These are phyloP conservation scores for Alauda arvensis DNA, from an alignment of 2,797 vertebrate species.

Conservation along the genomic window DNA sequence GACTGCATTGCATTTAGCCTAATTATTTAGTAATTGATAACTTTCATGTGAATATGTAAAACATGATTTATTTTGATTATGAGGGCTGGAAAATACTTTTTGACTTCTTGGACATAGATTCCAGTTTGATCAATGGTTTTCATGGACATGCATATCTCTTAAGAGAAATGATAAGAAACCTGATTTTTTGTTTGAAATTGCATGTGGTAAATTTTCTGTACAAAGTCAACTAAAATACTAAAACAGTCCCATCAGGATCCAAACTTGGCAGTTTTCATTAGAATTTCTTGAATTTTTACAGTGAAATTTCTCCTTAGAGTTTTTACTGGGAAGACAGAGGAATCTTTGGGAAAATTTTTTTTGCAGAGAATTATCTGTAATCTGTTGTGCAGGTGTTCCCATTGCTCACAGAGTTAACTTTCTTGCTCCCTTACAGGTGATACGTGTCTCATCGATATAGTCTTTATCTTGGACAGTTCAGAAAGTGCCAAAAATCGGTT, in stretches of 20 bases:
- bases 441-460: constrained; percentile 62
- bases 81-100: not conserved
- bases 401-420: not conserved
- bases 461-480: constrained; percentile 90
- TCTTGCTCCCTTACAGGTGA: constrained; percentile 52
- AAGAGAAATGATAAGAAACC: not conserved
- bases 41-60: not conserved
- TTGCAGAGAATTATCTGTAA: not conserved
- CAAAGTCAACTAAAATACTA: not conserved
- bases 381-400: not conserved
- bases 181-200: not conserved
- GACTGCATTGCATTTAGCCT: not conserved
- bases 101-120: not conserved
- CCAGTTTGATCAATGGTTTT: not conserved
- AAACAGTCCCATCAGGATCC: not conserved
- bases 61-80: not conserved
- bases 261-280: not conserved
- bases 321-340: not conserved
- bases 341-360: not conserved
- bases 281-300: not conserved
- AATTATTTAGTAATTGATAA: not conserved
- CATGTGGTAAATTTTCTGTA: not conserved
- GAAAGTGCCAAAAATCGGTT: constrained; percentile 80
- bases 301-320: not conserved
- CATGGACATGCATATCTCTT: not conserved